Conservation (phyloP, 2,113 vertebrate genomes). For the Mola mola region DNA sequence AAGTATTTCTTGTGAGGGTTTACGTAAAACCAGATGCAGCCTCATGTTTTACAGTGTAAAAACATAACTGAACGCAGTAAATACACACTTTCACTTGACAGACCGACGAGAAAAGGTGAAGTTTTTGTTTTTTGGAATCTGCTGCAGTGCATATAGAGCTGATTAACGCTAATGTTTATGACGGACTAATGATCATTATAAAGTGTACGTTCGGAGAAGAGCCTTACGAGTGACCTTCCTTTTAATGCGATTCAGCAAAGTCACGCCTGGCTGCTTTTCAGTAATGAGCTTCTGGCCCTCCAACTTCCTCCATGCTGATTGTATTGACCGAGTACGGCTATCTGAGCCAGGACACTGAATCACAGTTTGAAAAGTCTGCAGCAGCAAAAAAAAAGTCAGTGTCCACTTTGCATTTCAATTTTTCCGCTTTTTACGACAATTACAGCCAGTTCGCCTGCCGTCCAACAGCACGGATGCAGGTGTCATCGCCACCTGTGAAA, state of each 20-base stretch:
- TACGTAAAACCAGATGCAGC: too few relatives aligned
- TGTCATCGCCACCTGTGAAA: too few relatives aligned
- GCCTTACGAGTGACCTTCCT: conserved; percentile 21
- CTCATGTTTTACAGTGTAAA: too few relatives aligned
- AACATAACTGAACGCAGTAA: too few relatives aligned
- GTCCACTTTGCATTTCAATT: conserved; percentile 13
- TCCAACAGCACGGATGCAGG: background rate
- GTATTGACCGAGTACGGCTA: conserved; percentile 33
- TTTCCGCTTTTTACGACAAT: background rate
- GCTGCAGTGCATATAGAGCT: too few relatives aligned
- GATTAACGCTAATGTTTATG: conserved; percentile 18
- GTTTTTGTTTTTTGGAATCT: too few relatives aligned
- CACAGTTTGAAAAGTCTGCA: background rate
- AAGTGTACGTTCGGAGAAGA: conserved; percentile 17
- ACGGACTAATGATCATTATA: background rate
- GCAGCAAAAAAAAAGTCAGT: background rate
- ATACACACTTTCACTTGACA: too few relatives aligned
- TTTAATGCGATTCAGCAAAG: conserved; percentile 19
- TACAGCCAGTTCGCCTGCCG: background rate
- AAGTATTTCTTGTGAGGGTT: too few relatives aligned
- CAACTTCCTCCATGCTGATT: conserved; percentile 9
- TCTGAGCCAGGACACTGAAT: conserved; percentile 8
- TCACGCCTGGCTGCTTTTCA: conserved; percentile 16
- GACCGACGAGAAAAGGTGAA: too few relatives aligned
- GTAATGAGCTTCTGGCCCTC: conserved; percentile 37